phyloP scores from a whole-genome alignment of 2,113 vertebrate species.

The Edolisoma coerulescens region DNA sequence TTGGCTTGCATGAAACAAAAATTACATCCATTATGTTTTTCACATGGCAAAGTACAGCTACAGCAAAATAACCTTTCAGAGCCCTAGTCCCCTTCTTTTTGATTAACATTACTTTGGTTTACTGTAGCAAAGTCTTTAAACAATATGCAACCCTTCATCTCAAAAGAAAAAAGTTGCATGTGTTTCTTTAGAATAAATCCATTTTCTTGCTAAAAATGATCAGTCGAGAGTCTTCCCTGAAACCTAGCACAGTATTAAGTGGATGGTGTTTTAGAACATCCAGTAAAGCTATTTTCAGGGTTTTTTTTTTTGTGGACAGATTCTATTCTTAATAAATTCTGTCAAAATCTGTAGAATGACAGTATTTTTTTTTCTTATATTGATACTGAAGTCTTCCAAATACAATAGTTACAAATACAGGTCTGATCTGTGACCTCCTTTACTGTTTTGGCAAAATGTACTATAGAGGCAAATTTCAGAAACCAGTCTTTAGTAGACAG shows the following conservation, averaged over 20 bases:
- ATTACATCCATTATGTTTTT: neutral
- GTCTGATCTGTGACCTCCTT: neutral
- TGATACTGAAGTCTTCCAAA: neutral
- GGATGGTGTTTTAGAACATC: constrained; percentile 42
- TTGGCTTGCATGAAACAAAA: neutral
- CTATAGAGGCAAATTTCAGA: constrained; percentile 56
- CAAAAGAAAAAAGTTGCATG: constrained; percentile 4
- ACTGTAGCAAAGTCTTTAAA: constrained; percentile 21
- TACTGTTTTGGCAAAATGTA: constrained; percentile 21
- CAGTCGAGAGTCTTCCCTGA: neutral
- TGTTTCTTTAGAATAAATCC: constrained; percentile 53
- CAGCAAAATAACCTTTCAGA: neutral
- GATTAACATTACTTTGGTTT: neutral
- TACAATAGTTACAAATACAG: neutral
- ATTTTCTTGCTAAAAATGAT: constrained; percentile 6
- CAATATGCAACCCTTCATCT: neutral
- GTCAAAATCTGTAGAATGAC: neutral
- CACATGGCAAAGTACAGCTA: neutral
- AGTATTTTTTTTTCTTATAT: neutral
- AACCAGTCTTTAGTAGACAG: constrained; percentile 35
- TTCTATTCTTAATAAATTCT: neutral
- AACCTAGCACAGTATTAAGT: constrained; percentile 26
- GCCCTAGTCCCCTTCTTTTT: neutral
- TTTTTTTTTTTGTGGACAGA: constrained; percentile 18
- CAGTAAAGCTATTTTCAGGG: constrained; percentile 47